phyloP scores from a whole-genome alignment of 2,888 invertebrate species.

The Sussaba pulchella region DNA sequence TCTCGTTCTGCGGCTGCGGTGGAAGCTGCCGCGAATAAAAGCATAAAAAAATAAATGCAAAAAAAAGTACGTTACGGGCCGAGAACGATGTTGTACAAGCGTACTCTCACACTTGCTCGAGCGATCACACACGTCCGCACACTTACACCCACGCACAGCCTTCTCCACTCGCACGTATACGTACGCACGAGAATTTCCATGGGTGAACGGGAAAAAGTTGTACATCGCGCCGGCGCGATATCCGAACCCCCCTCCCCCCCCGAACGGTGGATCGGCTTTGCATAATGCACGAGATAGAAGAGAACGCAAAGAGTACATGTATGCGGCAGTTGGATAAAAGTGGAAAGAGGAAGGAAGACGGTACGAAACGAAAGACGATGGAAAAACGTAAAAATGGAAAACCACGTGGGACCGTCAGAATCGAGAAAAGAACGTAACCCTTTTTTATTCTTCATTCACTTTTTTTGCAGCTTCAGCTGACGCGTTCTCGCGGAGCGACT shows the following conservation, averaged over 20 bases:
- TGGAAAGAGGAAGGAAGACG: conserved; percentile 12
- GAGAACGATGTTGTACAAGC: conserved; percentile 14
- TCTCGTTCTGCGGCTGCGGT: conserved; percentile 6
- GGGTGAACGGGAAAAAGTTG: conserved; percentile 51
- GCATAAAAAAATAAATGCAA: background rate
- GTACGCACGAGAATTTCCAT: background rate
- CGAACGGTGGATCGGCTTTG: conserved; percentile 68
- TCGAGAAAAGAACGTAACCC: conserved; percentile 23
- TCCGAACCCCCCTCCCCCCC: conserved; percentile 35
- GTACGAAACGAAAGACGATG: conserved; percentile 13
- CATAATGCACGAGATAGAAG: conserved; percentile 67
- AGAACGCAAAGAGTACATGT: too few relatives aligned
- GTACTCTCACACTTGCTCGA: background rate
- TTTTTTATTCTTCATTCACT: conserved; percentile 24
- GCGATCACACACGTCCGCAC: background rate
- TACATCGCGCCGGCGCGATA: conserved; percentile 54
- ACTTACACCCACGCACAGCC: background rate
- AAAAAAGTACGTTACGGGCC: conserved; percentile 21
- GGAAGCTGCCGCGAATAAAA: background rate
- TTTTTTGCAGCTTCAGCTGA: conserved; percentile 25
- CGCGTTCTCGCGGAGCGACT: conserved; percentile 8
- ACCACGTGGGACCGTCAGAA: conserved; percentile 6
- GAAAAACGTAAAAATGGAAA: too few relatives aligned
- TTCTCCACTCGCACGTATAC: background rate
- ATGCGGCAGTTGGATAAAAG: background rate